Evolutionary conservation across 2,113 vertebrate genomes (phyloP).

Genomic region (Tretioscincus oriximinensis): DNA sequence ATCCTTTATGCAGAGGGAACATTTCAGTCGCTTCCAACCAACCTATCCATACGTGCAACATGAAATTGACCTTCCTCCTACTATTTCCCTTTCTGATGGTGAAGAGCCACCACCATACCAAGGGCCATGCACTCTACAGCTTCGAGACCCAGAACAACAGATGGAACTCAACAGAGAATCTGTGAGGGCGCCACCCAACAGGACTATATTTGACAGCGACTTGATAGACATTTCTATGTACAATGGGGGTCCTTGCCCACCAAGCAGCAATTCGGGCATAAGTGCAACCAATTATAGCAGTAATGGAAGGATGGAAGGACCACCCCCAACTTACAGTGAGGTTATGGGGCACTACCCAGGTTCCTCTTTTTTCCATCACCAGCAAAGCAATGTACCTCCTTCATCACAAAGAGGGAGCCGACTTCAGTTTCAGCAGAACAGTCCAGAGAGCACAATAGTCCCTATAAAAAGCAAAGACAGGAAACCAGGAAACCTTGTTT

Average conservation of each 20-base stretch:
- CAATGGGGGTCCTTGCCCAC: slow-evolving; percentile 86
- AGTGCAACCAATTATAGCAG: slow-evolving; percentile 89
- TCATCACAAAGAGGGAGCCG: slow-evolving; percentile 76
- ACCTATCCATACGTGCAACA: slow-evolving; percentile 95
- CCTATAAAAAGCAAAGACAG: slow-evolving; percentile 84
- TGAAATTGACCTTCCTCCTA: slow-evolving; percentile 95
- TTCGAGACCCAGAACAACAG: slow-evolving; percentile 95
- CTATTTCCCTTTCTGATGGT: slow-evolving; percentile 94
- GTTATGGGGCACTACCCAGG: slow-evolving; percentile 91
- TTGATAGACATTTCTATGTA: slow-evolving; percentile 87
- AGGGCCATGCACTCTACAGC: slow-evolving; percentile 92
- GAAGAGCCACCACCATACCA: slow-evolving; percentile 96
- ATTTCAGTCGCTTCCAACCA: slow-evolving; percentile 96
- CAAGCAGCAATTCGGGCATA: slow-evolving; percentile 95
- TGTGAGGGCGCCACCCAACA: slow-evolving; percentile 93
- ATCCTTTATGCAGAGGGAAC: slow-evolving; percentile 90
- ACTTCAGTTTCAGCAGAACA: slow-evolving; percentile 84
- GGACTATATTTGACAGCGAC: slow-evolving; percentile 97
- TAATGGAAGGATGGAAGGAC: slow-evolving; percentile 88
- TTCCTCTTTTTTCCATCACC: slow-evolving; percentile 90
- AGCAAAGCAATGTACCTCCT: slow-evolving; percentile 86
- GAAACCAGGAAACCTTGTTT: slow-evolving; percentile 85
- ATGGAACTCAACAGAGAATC: slow-evolving; percentile 97
- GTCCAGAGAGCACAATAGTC: slow-evolving; percentile 87
- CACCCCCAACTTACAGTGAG: slow-evolving; percentile 95